Percentiles rank a stretch among this genome's conserved stretches.
These are phyloP conservation scores for Anseranas semipalmata DNA, from an alignment of 2,113 vertebrate genomes.

Conservation along the genomic window DNA sequence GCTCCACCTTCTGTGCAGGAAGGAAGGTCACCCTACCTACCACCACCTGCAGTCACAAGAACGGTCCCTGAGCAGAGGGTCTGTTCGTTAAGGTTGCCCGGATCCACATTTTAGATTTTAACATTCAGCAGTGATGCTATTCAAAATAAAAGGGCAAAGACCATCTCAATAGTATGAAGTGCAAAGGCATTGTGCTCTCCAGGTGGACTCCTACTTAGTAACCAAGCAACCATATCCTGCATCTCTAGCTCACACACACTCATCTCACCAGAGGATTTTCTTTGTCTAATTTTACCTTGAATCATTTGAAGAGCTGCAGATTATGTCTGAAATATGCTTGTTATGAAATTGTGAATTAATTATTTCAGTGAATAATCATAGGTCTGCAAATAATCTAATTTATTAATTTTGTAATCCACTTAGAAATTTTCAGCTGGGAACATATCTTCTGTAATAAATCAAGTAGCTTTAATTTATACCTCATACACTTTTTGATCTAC, in stretches of 20 bases:
- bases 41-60: background rate
- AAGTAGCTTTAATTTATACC: background rate
- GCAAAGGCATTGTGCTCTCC: background rate
- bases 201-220: background rate
- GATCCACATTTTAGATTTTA: background rate
- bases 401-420: background rate
- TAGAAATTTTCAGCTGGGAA: background rate
- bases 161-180: background rate
- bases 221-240: conserved; percentile 24
- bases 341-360: background rate
- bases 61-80: background rate
- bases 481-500: background rate
- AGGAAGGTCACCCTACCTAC: background rate
- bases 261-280: background rate
- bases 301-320: background rate
- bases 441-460: background rate
- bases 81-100: background rate
- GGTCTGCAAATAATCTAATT: background rate
- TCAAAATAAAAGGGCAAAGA: background rate
- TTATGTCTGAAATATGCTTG: background rate
- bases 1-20: background rate
- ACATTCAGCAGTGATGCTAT: background rate
- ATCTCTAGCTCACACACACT: background rate
- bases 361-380: background rate
- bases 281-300: background rate